Percentiles rank a stretch among this genome's conserved stretches.
Conservation (phyloP, 2,113 vertebrate species). For the Xiphophorus couchianus region DNA sequence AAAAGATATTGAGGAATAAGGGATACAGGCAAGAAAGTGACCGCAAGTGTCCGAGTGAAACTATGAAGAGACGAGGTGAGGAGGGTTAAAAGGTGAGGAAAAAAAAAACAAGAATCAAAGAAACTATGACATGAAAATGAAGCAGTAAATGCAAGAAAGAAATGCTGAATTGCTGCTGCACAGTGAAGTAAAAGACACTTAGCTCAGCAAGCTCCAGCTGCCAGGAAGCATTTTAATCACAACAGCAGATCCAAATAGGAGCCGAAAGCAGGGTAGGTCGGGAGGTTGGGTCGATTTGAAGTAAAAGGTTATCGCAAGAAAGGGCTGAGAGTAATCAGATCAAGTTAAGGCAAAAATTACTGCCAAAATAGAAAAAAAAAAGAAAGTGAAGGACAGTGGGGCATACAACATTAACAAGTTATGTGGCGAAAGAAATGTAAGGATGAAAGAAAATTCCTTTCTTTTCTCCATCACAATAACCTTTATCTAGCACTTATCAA, state of each 20-base stretch:
- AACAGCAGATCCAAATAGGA: constrained; percentile 72
- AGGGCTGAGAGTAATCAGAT: constrained; percentile 66
- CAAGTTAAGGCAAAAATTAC: constrained; percentile 62
- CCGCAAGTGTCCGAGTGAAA: constrained; percentile 1
- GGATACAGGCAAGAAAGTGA: neutral
- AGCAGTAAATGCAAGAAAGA: constrained; percentile 42
- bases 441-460: neutral
- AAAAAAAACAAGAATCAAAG: neutral
- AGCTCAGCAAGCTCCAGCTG: constrained; percentile 68
- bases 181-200: constrained; percentile 56
- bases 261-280: constrained; percentile 69
- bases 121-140: constrained; percentile 34
- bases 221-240: constrained; percentile 77
- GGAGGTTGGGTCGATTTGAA: constrained; percentile 71
- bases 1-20: constrained; percentile 2
- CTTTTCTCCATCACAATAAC: neutral
- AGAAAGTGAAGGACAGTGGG: constrained; percentile 42
- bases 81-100: constrained; percentile 1
- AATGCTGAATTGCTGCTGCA: constrained; percentile 67
- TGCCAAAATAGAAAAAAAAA: constrained; percentile 41
- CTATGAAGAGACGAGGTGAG: constrained; percentile 15
- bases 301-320: constrained; percentile 72
- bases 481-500: constrained; percentile 18
- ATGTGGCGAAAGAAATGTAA: neutral
- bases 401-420: constrained; percentile 34